These are phyloP conservation scores for Rhaphigaster nebulosa DNA, from an alignment of 2,888 invertebrate species.

Conservation along the genomic window DNA sequence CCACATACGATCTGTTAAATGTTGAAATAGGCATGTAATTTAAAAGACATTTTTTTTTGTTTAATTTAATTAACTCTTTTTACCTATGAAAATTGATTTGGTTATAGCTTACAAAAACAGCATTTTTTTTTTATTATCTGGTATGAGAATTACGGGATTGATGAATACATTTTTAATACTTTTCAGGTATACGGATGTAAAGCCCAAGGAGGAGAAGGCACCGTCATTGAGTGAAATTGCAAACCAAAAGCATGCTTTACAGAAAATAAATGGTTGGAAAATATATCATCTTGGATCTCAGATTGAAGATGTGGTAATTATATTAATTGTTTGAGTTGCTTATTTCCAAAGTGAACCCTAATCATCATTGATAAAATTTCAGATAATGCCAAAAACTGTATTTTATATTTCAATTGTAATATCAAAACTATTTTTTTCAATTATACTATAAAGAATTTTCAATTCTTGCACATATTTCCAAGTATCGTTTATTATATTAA, in stretches of 20 bases:
- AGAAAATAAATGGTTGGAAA: conserved; percentile 95
- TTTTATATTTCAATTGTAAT: too few relatives aligned
- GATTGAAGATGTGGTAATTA: conserved; percentile 88
- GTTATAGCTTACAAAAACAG: background rate
- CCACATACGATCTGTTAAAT: background rate
- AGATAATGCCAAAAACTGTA: too few relatives aligned
- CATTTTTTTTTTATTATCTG: background rate
- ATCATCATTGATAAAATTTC: too few relatives aligned
- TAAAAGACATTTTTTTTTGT: background rate
- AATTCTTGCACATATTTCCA: too few relatives aligned
- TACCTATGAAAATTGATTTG: background rate
- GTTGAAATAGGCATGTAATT: background rate
- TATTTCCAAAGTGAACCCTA: too few relatives aligned
- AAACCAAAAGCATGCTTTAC: conserved; percentile 86
- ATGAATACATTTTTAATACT: background rate
- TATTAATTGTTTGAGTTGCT: too few relatives aligned
- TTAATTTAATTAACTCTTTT: background rate
- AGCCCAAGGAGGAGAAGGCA: conserved; percentile 87
- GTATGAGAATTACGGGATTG: background rate
- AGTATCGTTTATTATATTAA: too few relatives aligned
- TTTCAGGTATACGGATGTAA: conserved; percentile 82
- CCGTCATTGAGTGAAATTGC: conserved; percentile 90
- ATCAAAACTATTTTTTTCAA: too few relatives aligned
- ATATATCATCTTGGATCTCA: conserved; percentile 91
- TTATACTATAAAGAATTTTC: too few relatives aligned